Evolutionary conservation across 2,888 invertebrate species (phyloP).

Genomic region (Agapostemon virescens): DNA sequence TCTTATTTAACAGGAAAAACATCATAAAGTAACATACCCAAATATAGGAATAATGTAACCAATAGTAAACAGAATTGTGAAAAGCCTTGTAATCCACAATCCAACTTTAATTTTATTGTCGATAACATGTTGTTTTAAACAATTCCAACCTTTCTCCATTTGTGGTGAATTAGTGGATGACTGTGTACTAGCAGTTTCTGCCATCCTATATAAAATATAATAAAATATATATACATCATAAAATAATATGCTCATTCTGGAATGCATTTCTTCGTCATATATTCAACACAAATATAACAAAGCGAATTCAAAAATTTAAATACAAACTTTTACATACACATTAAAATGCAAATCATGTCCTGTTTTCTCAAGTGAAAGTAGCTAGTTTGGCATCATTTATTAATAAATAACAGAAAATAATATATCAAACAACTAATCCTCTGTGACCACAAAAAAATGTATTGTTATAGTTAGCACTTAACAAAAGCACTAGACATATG

Average conservation of each 20-base stretch:
- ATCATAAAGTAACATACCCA: constrained; percentile 84
- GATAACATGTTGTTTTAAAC: constrained; percentile 87
- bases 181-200: constrained; percentile 68
- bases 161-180: constrained; percentile 66
- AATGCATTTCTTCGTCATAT: neutral
- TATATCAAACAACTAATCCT: neutral
- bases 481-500: neutral
- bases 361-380: constrained; percentile 64
- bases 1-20: constrained; percentile 63
- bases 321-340: neutral
- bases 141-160: constrained; percentile 83
- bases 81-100: constrained; percentile 92
- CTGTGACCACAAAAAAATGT: neutral
- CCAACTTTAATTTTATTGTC: constrained; percentile 93
- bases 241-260: neutral
- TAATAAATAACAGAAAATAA: neutral
- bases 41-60: constrained; percentile 93
- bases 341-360: constrained; percentile 36
- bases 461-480: neutral
- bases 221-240: neutral
- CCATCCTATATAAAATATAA: constrained; percentile 69
- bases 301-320: neutral
- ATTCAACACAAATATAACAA: neutral
- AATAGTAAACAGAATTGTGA: constrained; percentile 91
- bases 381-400: constrained; percentile 32